These are phyloP conservation scores for Tiaroga cobitis DNA, from an alignment of 2,797 vertebrate genomes.

Conservation along the genomic window DNA sequence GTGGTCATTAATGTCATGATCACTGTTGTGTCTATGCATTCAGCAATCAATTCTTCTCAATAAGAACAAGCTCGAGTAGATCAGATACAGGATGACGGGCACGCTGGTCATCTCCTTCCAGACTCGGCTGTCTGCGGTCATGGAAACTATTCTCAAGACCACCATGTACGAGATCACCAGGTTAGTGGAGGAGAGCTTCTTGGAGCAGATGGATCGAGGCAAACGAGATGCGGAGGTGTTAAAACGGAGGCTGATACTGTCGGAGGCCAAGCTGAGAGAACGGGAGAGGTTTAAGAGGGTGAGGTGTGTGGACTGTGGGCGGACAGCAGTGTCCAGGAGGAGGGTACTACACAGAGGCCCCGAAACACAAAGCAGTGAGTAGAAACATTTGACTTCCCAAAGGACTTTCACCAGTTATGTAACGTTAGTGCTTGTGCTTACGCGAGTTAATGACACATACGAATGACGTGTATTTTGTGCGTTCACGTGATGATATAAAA, in stretches of 20 bases:
- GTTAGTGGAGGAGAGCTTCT: conserved; percentile 78
- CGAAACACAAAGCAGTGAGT: conserved; percentile 51
- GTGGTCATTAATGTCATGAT: conserved; percentile 6
- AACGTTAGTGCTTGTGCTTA: neutral
- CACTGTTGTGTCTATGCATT: neutral
- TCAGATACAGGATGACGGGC: conserved; percentile 67
- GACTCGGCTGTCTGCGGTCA: conserved; percentile 78
- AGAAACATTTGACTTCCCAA: neutral
- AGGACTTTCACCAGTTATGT: neutral
- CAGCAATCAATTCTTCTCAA: neutral
- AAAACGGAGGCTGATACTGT: conserved; percentile 69
- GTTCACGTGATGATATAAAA: too few relatives aligned
- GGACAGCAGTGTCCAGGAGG: conserved; percentile 53
- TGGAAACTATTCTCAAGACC: conserved; percentile 79
- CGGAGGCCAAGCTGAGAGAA: conserved; percentile 67
- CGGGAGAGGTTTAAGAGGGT: conserved; percentile 44
- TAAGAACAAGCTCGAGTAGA: neutral
- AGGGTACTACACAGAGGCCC: conserved; percentile 43
- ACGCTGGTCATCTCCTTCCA: conserved; percentile 76
- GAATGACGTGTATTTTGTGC: neutral
- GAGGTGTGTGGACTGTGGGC: conserved; percentile 63
- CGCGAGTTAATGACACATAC: too few relatives aligned
- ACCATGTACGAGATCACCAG: conserved; percentile 78
- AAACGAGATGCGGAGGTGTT: conserved; percentile 74
- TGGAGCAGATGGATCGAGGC: conserved; percentile 76